Evolutionary conservation across 2,113 vertebrate species (phyloP).

Genomic region (Ciconia boyciana): DNA sequence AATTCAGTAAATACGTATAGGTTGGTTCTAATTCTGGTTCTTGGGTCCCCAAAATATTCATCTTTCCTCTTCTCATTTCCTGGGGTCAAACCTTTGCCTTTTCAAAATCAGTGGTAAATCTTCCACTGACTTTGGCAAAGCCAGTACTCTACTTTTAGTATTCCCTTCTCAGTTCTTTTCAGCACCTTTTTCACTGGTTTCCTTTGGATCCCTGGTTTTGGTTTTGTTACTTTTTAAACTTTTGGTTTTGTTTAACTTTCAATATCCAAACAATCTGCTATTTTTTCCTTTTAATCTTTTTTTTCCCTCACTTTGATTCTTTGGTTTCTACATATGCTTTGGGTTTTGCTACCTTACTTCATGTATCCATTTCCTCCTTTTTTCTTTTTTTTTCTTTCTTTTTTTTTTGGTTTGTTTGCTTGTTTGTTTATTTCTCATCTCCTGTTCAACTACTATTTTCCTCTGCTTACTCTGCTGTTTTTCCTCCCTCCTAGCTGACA

Average conservation of each 20-base stretch:
- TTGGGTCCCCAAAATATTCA: not conserved
- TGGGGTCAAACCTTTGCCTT: not conserved
- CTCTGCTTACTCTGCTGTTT: conserved; percentile 33
- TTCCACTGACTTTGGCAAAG: not conserved
- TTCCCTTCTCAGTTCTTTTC: not conserved
- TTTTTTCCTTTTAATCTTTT: conserved; percentile 12
- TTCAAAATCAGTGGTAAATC: not conserved
- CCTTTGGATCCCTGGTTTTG: not conserved
- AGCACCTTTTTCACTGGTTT: not conserved
- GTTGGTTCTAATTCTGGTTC: not conserved
- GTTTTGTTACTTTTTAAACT: not conserved
- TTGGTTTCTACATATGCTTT: not conserved
- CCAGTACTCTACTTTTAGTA: not conserved
- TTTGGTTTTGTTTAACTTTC: conserved; percentile 43
- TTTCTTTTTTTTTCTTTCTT: not conserved
- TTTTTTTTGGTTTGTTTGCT: not conserved
- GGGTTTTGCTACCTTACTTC: conserved; percentile 1
- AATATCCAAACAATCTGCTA: conserved; percentile 42
- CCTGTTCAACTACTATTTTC: conserved; percentile 13
- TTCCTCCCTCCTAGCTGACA: not conserved
- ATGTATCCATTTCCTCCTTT: not conserved
- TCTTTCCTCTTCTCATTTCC: not conserved
- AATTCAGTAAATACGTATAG: not conserved
- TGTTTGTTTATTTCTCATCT: not conserved
- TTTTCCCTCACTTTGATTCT: not conserved